Conservation (phyloP, 2,888 invertebrate species). For the Caenorhabditis sulstoni region DNA sequence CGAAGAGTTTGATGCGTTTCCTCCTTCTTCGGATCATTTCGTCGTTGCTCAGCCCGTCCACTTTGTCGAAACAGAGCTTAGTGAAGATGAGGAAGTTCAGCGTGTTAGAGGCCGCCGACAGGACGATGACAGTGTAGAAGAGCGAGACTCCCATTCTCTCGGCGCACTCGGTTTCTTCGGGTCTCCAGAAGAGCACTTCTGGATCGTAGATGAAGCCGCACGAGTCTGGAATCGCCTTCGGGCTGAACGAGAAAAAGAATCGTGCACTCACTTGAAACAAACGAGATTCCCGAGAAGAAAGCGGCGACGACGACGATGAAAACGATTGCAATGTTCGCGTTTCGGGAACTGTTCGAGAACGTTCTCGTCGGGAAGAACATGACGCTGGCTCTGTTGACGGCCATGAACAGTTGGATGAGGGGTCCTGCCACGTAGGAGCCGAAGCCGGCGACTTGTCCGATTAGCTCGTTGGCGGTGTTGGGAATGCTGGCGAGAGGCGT, state of each 20-base stretch:
- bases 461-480: not conserved
- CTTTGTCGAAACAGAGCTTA: slow-evolving; percentile 28
- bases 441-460: slow-evolving; percentile 2
- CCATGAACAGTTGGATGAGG: slow-evolving; percentile 3
- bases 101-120: not conserved
- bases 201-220: slow-evolving; percentile 25
- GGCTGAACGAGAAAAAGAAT: not conserved
- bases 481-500: not conserved
- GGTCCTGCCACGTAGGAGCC: slow-evolving; percentile 21
- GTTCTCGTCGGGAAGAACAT: slow-evolving; percentile 8
- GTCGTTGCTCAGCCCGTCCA: slow-evolving; percentile 6
- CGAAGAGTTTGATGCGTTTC: slow-evolving; percentile 15
- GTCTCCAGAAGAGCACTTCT: not conserved
- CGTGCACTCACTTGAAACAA: not conserved
- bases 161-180: not conserved
- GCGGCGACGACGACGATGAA: not conserved
- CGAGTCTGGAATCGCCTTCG: not conserved
- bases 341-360: not conserved
- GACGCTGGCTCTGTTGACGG: slow-evolving; percentile 9
- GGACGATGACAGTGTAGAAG: not conserved
- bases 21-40: slow-evolving; percentile 26
- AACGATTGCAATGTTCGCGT: not conserved
- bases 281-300: not conserved
- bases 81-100: slow-evolving; percentile 32
- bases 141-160: not conserved